Base-by-base conservation (phyloP, 2,113 vertebrate species). In the Crotalus viridis region DNA sequence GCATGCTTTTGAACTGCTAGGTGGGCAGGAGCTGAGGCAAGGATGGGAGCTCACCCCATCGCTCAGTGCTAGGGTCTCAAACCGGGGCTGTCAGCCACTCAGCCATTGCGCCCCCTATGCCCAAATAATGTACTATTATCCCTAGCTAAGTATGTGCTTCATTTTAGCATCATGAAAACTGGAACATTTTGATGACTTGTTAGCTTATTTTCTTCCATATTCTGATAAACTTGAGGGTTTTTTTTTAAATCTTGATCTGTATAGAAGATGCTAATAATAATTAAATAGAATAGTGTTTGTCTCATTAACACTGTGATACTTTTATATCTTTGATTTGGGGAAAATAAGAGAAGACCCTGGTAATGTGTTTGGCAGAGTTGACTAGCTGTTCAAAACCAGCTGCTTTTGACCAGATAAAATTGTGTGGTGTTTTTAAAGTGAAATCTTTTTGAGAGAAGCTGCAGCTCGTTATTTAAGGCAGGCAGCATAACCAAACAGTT, bases 381-480 rank as follows among this genome's bases (percentile, higher is more conserved):
- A 7, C 15, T 90, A 91, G 46, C 94, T 48, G 87, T 94, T 95
- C 54, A 69, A 52, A 94, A 59, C 2, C 88, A 26, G 0, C 4
- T 33, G 22, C 90, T 55, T n/a, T 93, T 93, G 69, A 88, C 54
- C 91, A 85, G n/a, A 52, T 93, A 85, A 94, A 94, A 61, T 55
- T 59, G 28, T 57, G 90, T 46, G 85, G 52, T 57, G 0, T 3
- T 89, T 92, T 93, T 55, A 87, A 90, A 94, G 57, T 12, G 7
- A 43, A 8, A 0, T 85, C 94, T 4, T 17, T 90, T 55, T 95
- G 69, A 85, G 91, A 88, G 93, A 87, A 69, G 64, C 48, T 24
- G 2, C 19, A 43, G 24, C 86, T 92, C 55, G 10, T 93, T 95
- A 69, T 88, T 95, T 93, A 93, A 92, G 52, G 87, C 43, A 93